These are phyloP conservation scores for Acrossocheilus wenchowensis DNA, from an alignment of 2,797 vertebrate genomes.

Conservation along the genomic window DNA sequence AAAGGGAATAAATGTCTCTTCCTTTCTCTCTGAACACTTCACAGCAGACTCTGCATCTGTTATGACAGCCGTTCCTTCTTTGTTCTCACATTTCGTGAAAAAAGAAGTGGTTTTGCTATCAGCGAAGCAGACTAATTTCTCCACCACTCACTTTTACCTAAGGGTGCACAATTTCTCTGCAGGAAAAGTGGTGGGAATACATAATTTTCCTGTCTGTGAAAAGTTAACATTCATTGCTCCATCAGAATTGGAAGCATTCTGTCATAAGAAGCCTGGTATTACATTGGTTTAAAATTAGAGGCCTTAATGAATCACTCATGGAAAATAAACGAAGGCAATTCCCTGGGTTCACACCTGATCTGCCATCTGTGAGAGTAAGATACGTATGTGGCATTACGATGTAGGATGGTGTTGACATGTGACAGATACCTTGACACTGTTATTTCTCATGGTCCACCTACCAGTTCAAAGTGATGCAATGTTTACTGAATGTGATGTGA, in stretches of 20 bases:
- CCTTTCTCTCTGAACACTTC: constrained; percentile 6
- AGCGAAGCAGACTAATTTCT: constrained; percentile 40
- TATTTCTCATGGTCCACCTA: constrained; percentile 34
- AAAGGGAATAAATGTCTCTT: constrained; percentile 33
- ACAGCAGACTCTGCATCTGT: constrained; percentile 43
- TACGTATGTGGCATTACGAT: constrained; percentile 7
- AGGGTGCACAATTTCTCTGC: constrained; percentile 37
- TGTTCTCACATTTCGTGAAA: constrained; percentile 37
- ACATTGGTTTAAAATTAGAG: background rate
- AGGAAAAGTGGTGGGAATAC: constrained; percentile 12
- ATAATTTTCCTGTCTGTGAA: constrained; percentile 39
- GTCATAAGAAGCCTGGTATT: background rate
- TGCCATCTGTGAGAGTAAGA: constrained; percentile 21
- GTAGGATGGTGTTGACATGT: constrained; percentile 37
- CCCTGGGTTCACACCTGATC: background rate
- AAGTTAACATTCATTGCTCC: background rate
- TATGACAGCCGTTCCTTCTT: constrained; percentile 51
- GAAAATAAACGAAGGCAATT: background rate
- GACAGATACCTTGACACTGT: background rate
- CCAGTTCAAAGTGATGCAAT: constrained; percentile 26
- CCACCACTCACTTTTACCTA: constrained; percentile 4
- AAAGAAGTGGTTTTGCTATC: constrained; percentile 36
- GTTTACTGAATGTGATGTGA: background rate
- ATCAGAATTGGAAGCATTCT: background rate
- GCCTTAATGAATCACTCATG: constrained; percentile 13